Evolutionary conservation across 2,888 invertebrate genomes (phyloP).

Genomic region (Thysanoteuthis rhombus): DNA sequence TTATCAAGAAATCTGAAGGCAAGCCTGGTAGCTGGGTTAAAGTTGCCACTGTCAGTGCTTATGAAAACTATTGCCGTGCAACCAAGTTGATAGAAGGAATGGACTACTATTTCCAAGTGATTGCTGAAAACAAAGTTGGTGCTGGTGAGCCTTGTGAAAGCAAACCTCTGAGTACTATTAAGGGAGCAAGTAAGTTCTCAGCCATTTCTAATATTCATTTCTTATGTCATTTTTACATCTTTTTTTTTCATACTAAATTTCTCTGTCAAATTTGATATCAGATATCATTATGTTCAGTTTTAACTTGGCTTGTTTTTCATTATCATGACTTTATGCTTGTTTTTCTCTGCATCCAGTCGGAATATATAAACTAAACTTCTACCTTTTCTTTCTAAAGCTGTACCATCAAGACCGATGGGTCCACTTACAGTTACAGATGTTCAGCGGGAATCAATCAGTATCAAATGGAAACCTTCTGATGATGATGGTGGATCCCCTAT

Average conservation of each 20-base stretch:
- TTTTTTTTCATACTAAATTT: too few species aligned
- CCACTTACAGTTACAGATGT: conserved; percentile 45
- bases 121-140: conserved; percentile 86
- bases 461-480: conserved; percentile 65
- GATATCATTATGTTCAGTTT: background rate
- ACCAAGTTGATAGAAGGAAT: conserved; percentile 78
- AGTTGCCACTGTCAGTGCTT: conserved; percentile 69
- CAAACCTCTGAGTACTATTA: conserved; percentile 33
- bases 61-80: conserved; percentile 49
- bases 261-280: too few species aligned
- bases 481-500: conserved; percentile 64
- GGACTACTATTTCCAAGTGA: conserved; percentile 88
- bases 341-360: background rate
- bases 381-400: conserved; percentile 38
- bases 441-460: conserved; percentile 52
- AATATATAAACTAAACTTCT: background rate
- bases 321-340: background rate
- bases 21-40: conserved; percentile 77
- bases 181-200: conserved; percentile 30
- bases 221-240: background rate
- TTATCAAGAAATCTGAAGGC: conserved; percentile 51
- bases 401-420: conserved; percentile 43
- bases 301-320: background rate
- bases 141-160: conserved; percentile 76
- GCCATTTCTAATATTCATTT: background rate